Percentiles rank a stretch among this genome's conserved stretches.
Evolutionary conservation across 1,140 invertebrate species (phyloP).

Genomic region (Ladona fulva): DNA sequence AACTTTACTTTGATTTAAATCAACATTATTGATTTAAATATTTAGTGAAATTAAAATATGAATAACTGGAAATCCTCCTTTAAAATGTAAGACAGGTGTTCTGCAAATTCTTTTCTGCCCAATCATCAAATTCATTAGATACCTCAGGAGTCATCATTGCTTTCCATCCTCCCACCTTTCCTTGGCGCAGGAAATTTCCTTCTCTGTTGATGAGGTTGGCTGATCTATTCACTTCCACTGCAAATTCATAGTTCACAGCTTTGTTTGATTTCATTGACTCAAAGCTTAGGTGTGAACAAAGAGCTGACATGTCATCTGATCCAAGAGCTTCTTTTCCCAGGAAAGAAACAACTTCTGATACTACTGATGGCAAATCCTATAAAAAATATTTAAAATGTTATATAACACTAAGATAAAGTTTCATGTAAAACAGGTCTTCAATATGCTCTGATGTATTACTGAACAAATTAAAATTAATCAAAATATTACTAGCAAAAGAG

Average conservation of each 20-base stretch:
- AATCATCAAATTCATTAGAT: conserved; percentile 22
- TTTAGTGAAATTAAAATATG: too few relatives aligned
- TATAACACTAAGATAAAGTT: too few relatives aligned
- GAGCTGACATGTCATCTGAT: not conserved
- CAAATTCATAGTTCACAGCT: conserved; percentile 13
- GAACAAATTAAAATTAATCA: too few relatives aligned
- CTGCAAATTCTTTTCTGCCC: conserved; percentile 15
- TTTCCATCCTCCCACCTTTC: conserved; percentile 26
- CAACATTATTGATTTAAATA: too few relatives aligned
- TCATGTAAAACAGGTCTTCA: too few relatives aligned
- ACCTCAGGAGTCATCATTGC: conserved; percentile 22
- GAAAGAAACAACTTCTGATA: conserved; percentile 48
- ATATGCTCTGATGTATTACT: too few relatives aligned
- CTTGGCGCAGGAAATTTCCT: conserved; percentile 24
- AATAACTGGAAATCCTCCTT: too few relatives aligned
- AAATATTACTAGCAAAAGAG: too few relatives aligned
- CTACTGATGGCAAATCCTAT: conserved; percentile 47
- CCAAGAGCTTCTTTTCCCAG: conserved; percentile 39
- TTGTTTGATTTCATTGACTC: conserved; percentile 14
- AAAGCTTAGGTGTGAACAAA: conserved; percentile 13
- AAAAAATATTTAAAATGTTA: not conserved
- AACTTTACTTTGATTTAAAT: too few relatives aligned
- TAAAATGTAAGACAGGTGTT: not conserved
- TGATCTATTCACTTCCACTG: not conserved
- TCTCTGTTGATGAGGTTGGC: not conserved